These are phyloP conservation scores for Passer montanus DNA, from an alignment of 2,113 vertebrate genomes.

Conservation along the genomic window DNA sequence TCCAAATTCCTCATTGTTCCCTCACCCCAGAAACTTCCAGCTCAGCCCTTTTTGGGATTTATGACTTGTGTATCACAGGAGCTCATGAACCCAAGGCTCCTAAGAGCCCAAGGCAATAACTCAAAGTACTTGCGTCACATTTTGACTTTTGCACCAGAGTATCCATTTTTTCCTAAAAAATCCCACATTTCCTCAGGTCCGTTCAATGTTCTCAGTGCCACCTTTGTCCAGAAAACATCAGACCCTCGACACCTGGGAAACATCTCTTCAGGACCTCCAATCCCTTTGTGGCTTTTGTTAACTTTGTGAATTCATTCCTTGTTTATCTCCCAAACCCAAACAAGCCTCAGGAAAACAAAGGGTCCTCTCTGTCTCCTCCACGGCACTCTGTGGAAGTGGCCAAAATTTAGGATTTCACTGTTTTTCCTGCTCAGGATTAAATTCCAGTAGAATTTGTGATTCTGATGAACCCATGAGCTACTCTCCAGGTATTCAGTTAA, in stretches of 20 bases:
- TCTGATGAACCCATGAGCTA: not conserved
- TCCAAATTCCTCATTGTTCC: not conserved
- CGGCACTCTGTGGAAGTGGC: not conserved
- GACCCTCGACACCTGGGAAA: not conserved
- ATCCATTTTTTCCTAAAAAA: not conserved
- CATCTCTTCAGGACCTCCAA: not conserved
- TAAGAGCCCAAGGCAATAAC: not conserved
- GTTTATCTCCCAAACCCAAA: not conserved
- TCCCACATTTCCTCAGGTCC: rapidly evolving
- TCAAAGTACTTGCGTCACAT: not conserved
- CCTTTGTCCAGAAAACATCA: not conserved
- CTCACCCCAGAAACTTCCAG: not conserved
- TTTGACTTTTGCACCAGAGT: not conserved
- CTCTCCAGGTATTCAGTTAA: not conserved
- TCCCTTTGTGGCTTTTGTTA: not conserved
- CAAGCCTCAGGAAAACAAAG: not conserved
- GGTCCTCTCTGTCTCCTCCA: not conserved
- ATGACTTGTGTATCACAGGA: not conserved
- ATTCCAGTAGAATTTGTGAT: not conserved
- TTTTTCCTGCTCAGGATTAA: not conserved
- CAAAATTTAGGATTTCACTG: not conserved
- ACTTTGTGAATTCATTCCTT: not conserved
- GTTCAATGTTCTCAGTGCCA: not conserved
- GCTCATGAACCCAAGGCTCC: not conserved
- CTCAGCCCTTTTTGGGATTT: not conserved